Evolutionary conservation across 2,888 invertebrate species (phyloP).

Genomic region (Meta bourneti): DNA sequence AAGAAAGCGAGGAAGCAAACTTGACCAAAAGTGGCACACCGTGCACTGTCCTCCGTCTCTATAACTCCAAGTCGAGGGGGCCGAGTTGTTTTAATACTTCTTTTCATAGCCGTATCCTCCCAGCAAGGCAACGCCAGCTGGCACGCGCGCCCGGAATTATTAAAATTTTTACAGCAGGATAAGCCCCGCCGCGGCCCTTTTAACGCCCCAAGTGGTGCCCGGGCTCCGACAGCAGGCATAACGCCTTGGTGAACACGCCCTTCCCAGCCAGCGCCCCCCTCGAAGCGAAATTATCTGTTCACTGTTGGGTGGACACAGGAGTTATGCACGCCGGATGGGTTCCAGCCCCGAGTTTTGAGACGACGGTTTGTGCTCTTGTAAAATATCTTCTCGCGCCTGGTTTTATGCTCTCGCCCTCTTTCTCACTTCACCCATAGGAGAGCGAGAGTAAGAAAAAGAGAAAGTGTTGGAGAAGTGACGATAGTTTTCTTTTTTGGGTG

Average conservation of each 20-base stretch:
- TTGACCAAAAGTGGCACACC: conserved; percentile 74
- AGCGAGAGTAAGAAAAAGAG: neutral
- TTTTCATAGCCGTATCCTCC: conserved; percentile 54
- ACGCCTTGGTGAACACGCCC: conserved; percentile 65
- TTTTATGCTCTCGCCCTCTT: conserved; percentile 40
- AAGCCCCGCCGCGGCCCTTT: conserved; percentile 66
- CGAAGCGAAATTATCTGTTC: conserved; percentile 67
- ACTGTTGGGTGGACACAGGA: conserved; percentile 69
- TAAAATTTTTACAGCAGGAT: conserved; percentile 76
- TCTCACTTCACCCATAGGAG: neutral
- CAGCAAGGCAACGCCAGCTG: conserved; percentile 56
- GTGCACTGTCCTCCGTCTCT: conserved; percentile 5
- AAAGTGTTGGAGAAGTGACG: conserved; percentile 23
- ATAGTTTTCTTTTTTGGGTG: conserved; percentile 22
- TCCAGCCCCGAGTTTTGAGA: conserved; percentile 39
- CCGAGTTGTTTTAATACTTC: conserved; percentile 72
- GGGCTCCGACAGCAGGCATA: conserved; percentile 71
- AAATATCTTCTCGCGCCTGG: conserved; percentile 40
- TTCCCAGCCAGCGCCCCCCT: neutral
- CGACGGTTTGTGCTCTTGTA: conserved; percentile 49
- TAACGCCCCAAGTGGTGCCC: conserved; percentile 72
- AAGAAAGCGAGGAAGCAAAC: conserved; percentile 29
- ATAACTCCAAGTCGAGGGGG: neutral
- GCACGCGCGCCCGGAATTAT: conserved; percentile 66
- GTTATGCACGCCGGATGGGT: conserved; percentile 68